These are phyloP conservation scores for Cerastoderma edule DNA, from an alignment of 2,888 invertebrate genomes.

Conservation along the genomic window DNA sequence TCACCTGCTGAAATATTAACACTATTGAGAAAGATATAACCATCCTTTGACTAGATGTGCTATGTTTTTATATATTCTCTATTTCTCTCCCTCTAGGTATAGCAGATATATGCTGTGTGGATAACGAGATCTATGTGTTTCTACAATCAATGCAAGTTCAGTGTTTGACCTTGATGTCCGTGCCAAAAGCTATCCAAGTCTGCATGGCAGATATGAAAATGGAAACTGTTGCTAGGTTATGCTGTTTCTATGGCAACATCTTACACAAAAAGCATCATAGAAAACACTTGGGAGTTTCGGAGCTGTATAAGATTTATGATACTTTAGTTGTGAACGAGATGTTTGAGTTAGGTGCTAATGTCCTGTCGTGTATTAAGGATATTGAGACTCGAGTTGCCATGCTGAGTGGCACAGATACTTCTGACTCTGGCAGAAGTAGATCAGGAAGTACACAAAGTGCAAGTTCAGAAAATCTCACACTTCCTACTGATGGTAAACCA, in stretches of 20 bases:
- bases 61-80: neutral
- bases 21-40: too few species aligned
- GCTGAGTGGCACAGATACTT: conserved; percentile 45
- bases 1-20: too few species aligned
- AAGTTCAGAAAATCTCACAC: neutral
- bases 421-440: conserved; percentile 46
- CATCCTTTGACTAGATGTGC: too few species aligned
- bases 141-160: conserved; percentile 61
- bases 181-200: conserved; percentile 50
- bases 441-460: conserved; percentile 51
- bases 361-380: conserved; percentile 37
- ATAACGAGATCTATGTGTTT: conserved; percentile 71
- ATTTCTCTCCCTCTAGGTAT: conserved; percentile 61
- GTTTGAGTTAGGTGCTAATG: conserved; percentile 33
- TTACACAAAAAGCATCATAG: conserved; percentile 48
- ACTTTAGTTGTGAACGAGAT: conserved; percentile 32
- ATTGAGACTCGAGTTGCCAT: conserved; percentile 38
- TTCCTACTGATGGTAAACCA: neutral
- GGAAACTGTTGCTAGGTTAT: conserved; percentile 57
- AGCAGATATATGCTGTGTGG: conserved; percentile 58
- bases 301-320: conserved; percentile 43
- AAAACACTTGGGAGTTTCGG: conserved; percentile 42
- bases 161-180: conserved; percentile 67
- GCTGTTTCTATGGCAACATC: conserved; percentile 47
- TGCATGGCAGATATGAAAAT: conserved; percentile 49